These are phyloP conservation scores for Argyra leucocephala DNA, from an alignment of 2,888 invertebrate species.

Conservation along the genomic window DNA sequence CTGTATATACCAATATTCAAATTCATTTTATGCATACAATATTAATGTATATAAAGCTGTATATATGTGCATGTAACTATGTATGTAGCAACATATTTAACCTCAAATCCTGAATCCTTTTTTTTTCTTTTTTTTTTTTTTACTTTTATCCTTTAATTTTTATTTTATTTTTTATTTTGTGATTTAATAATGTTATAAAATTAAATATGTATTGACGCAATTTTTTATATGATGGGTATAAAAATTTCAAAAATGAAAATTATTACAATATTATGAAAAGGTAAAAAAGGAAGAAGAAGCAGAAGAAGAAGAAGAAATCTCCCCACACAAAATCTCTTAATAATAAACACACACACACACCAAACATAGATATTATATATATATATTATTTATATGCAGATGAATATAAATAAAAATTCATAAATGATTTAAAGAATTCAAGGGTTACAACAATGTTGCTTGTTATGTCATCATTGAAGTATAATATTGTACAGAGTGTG, in stretches of 20 bases:
- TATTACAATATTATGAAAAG: too few species aligned
- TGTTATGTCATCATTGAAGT: background rate
- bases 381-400: background rate
- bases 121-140: background rate
- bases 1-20: too few species aligned
- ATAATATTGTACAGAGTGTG: background rate
- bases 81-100: background rate
- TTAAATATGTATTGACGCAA: constrained; percentile 2
- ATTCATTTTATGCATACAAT: too few species aligned
- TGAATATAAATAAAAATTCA: background rate
- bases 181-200: background rate
- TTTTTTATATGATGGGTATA: background rate
- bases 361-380: too few species aligned
- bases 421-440: background rate
- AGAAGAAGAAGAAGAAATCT: background rate
- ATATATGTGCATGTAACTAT: too few species aligned
- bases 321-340: too few species aligned
- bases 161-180: background rate
- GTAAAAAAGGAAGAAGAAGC: background rate
- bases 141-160: background rate
- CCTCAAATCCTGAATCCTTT: background rate
- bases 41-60: too few species aligned
- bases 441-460: background rate
- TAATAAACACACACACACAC: too few species aligned
- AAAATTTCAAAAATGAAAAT: background rate